phyloP scores from a whole-genome alignment of 2,113 vertebrate genomes.

The Piaya cayana region DNA sequence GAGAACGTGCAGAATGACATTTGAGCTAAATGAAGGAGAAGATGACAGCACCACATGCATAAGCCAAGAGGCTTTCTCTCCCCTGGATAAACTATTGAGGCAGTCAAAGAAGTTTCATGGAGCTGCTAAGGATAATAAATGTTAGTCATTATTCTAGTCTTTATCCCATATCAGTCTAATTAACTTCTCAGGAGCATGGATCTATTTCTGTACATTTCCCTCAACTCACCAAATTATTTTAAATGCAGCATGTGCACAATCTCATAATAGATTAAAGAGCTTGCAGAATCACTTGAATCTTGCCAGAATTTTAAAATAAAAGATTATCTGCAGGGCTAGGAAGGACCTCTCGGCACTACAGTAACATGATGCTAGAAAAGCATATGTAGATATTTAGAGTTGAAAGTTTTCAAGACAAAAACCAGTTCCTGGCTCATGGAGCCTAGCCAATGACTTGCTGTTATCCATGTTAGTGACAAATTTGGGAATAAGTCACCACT shows the following conservation, averaged over 20 bases:
- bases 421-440: neutral
- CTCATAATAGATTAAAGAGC: constrained; percentile 27
- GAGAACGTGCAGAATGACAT: neutral
- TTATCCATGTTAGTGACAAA: neutral
- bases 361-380: neutral
- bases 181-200: constrained; percentile 44
- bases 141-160: constrained; percentile 44
- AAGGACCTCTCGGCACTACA: neutral
- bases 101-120: constrained; percentile 17
- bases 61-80: neutral
- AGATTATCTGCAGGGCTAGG: neutral
- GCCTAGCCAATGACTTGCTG: neutral
- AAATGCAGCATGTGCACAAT: neutral
- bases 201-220: constrained; percentile 52
- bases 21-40: neutral
- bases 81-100: neutral
- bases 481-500: neutral
- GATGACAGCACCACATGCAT: neutral
- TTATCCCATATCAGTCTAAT: constrained; percentile 28
- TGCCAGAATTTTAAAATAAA: constrained; percentile 22
- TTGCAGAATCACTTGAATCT: constrained; percentile 14
- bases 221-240: constrained; percentile 42
- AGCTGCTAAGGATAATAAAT: constrained; percentile 42
- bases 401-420: neutral
- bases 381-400: neutral